These are phyloP conservation scores for Hypomesus transpacificus DNA, from an alignment of 2,113 vertebrate species.

Conservation along the genomic window DNA sequence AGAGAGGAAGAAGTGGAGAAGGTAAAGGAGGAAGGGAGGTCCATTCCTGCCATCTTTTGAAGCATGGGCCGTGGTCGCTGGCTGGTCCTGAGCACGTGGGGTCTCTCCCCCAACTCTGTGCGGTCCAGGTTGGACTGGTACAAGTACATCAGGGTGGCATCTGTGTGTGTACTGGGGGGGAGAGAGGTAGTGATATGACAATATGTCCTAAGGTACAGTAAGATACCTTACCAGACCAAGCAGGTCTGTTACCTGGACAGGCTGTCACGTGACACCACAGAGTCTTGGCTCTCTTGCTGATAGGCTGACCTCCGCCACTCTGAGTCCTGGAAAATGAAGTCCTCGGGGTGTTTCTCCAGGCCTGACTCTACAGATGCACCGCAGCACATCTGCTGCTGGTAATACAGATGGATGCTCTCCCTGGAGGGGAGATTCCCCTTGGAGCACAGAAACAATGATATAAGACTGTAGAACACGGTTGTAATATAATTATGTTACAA, in stretches of 20 bases:
- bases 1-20: slow-evolving; percentile 81
- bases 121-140: slow-evolving; percentile 86
- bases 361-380: slow-evolving; percentile 82
- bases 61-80: slow-evolving; percentile 83
- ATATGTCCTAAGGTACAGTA: too few species aligned
- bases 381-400: slow-evolving; percentile 85
- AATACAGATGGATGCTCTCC: slow-evolving; percentile 87
- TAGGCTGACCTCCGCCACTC: slow-evolving; percentile 42
- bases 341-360: slow-evolving; percentile 55
- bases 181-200: not conserved
- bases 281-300: slow-evolving; percentile 76
- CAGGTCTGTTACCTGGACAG: slow-evolving; percentile 74
- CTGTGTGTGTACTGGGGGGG: slow-evolving; percentile 82
- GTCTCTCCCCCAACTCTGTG: slow-evolving; percentile 69
- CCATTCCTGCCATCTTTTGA: slow-evolving; percentile 82
- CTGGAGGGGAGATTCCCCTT: slow-evolving; percentile 86
- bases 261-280: slow-evolving; percentile 71
- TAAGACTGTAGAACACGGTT: not conserved
- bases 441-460: slow-evolving; percentile 18
- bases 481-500: not conserved
- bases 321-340: not conserved
- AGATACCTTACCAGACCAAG: too few species aligned
- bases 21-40: slow-evolving; percentile 77
- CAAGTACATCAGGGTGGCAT: slow-evolving; percentile 84
- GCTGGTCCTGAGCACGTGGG: slow-evolving; percentile 78